Conservation (phyloP, 2,113 vertebrate genomes). For the Asarcornis scutulata region DNA sequence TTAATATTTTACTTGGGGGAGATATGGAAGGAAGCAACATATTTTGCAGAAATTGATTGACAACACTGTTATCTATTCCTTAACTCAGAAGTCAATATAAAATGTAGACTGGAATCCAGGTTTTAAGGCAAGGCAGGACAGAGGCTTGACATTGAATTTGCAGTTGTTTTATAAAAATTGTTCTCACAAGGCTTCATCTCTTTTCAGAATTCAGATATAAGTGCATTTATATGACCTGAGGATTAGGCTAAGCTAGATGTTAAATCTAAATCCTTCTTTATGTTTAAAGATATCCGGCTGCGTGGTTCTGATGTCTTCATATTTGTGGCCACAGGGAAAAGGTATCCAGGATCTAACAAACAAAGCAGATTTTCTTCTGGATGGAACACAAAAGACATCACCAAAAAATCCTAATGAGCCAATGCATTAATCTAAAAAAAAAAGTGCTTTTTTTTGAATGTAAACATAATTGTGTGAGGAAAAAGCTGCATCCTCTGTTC, state of each 20-base stretch:
- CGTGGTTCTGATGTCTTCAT: not conserved
- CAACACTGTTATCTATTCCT: not conserved
- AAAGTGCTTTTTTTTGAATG: not conserved
- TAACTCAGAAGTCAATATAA: not conserved
- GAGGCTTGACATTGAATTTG: not conserved
- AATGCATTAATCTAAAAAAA: not conserved
- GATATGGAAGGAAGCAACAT: not conserved
- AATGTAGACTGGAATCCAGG: not conserved
- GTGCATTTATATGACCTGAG: not conserved
- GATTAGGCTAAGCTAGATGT: not conserved
- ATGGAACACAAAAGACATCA: not conserved
- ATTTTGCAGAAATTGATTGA: not conserved
- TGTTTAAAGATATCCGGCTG: not conserved
- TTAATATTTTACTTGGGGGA: not conserved
- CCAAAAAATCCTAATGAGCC: not conserved
- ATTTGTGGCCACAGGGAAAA: not conserved
- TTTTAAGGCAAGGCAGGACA: not conserved
- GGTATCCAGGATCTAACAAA: not conserved
- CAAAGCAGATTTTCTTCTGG: not conserved
- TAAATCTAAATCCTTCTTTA: not conserved
- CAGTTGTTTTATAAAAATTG: not conserved
- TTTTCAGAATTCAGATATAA: not conserved
- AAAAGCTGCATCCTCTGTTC: not conserved
- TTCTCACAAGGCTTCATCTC: not conserved
- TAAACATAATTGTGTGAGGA: not conserved